Base-by-base conservation (phyloP, 1,140 invertebrate genomes). In the Periplaneta americana region DNA sequence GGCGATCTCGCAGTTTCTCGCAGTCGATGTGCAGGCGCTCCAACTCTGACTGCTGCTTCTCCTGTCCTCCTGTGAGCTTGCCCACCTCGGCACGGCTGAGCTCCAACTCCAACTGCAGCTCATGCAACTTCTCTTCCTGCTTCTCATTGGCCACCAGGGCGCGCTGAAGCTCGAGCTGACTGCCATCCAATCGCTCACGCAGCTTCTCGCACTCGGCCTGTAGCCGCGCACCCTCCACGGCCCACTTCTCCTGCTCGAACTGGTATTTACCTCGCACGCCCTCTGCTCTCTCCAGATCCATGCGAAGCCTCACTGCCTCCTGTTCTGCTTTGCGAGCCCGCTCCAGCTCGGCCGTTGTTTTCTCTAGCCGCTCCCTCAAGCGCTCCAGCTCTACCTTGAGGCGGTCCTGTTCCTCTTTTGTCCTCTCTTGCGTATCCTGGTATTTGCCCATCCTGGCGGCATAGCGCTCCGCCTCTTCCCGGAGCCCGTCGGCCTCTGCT, bases 241-340 rank as follows among this genome's bases (percentile, higher is more conserved):
- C 91, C 89, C 92, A 93, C 84, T 96, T 96, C 87, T 97, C 96
- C 87, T 95, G 93, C 89, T 96, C 95, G 87, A 95, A 94, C 88
- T 95, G 94, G 89, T 95, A 96, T 93, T 97, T 97, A 91, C 93
- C 93, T 90, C 94, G 92, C 81, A 93, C 92, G 83, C 91, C 92
- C 86, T 96, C 94, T 84, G 92, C 92, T 84, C 93, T 90, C 85
- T 95, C 94, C 85, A 96, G 88, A 86, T 95, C 95, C 79, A 92
- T 91, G 79, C 93, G 92, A 76, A 94, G 88, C 86, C 92, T 90
- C 79, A 89, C 88, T 28, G 91, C 90, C 86, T 95, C 94, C 85
- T 93, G 91, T 82, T 93, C 91, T 34, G 91, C 90, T 86, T 94
- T 93, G 84, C 92, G 89, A 79, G 93, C 92, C 81, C 94, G 91